phyloP scores from a whole-genome alignment of 2,113 vertebrate species.

The Bufo gargarizans region DNA sequence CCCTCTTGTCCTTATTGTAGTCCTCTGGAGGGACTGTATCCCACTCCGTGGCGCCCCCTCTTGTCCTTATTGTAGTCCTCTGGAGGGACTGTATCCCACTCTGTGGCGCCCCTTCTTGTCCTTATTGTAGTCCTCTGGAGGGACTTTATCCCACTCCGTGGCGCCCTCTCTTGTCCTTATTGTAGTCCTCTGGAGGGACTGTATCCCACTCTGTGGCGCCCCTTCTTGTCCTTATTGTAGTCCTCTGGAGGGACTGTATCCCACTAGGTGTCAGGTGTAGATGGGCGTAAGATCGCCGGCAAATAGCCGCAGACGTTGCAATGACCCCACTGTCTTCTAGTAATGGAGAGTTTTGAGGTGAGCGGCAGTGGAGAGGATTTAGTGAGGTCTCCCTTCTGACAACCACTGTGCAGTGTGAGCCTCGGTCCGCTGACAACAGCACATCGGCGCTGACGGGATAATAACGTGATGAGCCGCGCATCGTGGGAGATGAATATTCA shows the following conservation, averaged over 20 bases:
- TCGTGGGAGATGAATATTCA: no score
- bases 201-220: background rate
- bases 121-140: no score
- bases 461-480: constrained; percentile 34
- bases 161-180: no score
- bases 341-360: background rate
- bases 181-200: background rate
- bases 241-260: no score
- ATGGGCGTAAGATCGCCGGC: background rate
- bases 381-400: background rate
- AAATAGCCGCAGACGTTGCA: background rate
- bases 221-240: no score
- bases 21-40: no score
- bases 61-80: no score
- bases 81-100: no score
- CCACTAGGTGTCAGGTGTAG: background rate
- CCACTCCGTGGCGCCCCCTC: no score
- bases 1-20: no score
- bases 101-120: no score
- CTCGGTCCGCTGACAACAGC: constrained; percentile 20
- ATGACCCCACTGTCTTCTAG: background rate
- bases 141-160: no score
- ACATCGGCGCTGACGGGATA: constrained; percentile 9
- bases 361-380: background rate
- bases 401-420: background rate